These are phyloP conservation scores for Protophormia terraenovae DNA, from an alignment of 2,888 invertebrate species.

Conservation along the genomic window DNA sequence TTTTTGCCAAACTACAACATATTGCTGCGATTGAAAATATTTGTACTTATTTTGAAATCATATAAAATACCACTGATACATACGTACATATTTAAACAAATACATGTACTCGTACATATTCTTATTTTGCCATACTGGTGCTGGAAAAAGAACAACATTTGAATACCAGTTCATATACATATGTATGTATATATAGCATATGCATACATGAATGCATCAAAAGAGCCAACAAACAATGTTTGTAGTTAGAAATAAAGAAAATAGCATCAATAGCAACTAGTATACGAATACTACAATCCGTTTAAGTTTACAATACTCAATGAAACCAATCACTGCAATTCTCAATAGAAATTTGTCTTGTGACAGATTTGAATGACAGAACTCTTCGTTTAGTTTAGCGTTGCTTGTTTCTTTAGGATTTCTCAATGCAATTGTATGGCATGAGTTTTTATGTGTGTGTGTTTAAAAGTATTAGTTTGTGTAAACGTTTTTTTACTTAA, in stretches of 20 bases:
- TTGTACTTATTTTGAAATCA: slow-evolving; percentile 26
- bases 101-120: not conserved
- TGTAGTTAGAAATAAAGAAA: not conserved
- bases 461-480: not conserved
- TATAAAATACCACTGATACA: slow-evolving; percentile 6
- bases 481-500: too few species aligned
- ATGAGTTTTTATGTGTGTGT: slow-evolving; percentile 23
- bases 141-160: slow-evolving; percentile 27
- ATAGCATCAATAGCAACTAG: slow-evolving; percentile 15
- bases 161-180: slow-evolving; percentile 12
- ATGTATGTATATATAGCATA: not conserved
- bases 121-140: not conserved
- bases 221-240: slow-evolving; percentile 39
- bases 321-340: slow-evolving; percentile 67
- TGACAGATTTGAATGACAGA: slow-evolving; percentile 79
- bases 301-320: slow-evolving; percentile 39
- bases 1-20: slow-evolving; percentile 19
- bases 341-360: slow-evolving; percentile 77
- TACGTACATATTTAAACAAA: not conserved
- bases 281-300: slow-evolving; percentile 2
- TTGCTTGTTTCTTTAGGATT: slow-evolving; percentile 12
- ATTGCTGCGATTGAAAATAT: slow-evolving; percentile 20
- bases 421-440: not conserved
- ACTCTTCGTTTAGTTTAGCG: slow-evolving; percentile 60
- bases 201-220: slow-evolving; percentile 45